phyloP scores from a whole-genome alignment of 2,888 invertebrate species.

The Drosophila conformis region DNA sequence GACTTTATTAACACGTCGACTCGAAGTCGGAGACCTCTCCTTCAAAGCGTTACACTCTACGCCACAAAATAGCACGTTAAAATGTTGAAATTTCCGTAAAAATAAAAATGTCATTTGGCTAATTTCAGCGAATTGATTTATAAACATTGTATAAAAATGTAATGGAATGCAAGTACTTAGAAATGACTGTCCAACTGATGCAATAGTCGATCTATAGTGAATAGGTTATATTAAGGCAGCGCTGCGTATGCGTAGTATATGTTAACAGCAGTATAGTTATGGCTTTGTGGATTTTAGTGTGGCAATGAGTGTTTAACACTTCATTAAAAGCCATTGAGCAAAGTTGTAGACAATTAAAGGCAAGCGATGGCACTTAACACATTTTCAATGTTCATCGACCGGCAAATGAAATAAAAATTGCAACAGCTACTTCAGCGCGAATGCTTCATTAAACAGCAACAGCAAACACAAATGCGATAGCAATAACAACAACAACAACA shows the following conservation, averaged over 20 bases:
- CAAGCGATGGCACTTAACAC: slow-evolving; percentile 76
- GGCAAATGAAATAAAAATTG: slow-evolving; percentile 79
- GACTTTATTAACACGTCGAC: neutral
- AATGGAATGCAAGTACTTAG: neutral
- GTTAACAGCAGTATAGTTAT: slow-evolving; percentile 14
- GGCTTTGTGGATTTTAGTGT: neutral
- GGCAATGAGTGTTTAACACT: slow-evolving; percentile 60
- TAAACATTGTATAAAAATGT: neutral
- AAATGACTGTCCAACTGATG: neutral
- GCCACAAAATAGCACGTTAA: neutral
- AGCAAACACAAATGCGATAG: slow-evolving; percentile 37
- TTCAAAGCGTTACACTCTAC: neutral
- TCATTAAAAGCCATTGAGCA: slow-evolving; percentile 72
- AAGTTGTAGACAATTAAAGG: slow-evolving; percentile 78
- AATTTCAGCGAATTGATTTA: neutral
- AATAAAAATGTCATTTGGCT: neutral
- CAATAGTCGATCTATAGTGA: neutral
- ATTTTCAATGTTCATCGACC: slow-evolving; percentile 79
- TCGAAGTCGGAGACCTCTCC: neutral
- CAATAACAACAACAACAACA: slow-evolving; percentile 19
- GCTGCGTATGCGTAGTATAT: slow-evolving; percentile 38
- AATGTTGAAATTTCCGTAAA: neutral
- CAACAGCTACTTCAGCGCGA: slow-evolving; percentile 72
- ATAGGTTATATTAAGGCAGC: neutral
- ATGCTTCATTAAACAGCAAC: slow-evolving; percentile 78